A percentile compares a stretch with the other conserved stretches of the same genome.
Evolutionary conservation across 2,888 invertebrate genomes (phyloP).

Genomic region (Eupithecia centaureata): DNA sequence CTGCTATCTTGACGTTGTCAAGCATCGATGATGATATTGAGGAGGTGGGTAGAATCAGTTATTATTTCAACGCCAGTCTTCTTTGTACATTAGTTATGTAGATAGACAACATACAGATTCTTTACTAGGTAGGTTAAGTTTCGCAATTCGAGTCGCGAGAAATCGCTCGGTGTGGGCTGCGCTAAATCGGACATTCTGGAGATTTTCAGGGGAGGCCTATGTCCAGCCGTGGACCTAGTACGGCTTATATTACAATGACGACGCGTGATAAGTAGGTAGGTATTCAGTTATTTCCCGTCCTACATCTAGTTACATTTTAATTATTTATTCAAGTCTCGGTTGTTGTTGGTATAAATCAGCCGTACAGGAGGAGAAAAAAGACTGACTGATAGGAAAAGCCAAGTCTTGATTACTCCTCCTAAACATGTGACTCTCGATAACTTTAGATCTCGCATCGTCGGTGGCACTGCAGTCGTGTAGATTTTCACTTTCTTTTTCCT

Average conservation of each 20-base stretch:
- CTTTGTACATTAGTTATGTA: neutral
- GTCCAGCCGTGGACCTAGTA: too few species aligned
- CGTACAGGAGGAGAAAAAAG: constrained; percentile 17
- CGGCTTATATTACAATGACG: too few species aligned
- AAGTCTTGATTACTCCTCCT: constrained; percentile 17
- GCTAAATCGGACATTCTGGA: too few species aligned
- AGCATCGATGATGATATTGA: constrained; percentile 52
- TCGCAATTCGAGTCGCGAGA: too few species aligned
- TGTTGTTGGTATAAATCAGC: constrained; percentile 12
- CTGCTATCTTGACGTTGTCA: constrained; percentile 64
- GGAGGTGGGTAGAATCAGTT: constrained; percentile 46
- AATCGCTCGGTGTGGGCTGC: too few species aligned
- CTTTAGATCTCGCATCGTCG: neutral
- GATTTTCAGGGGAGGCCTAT: too few species aligned
- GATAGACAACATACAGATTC: too few species aligned
- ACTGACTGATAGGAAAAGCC: constrained; percentile 23
- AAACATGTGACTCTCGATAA: neutral
- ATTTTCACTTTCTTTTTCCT: neutral
- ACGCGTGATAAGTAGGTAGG: too few species aligned
- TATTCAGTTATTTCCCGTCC: neutral
- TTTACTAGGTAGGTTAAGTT: too few species aligned
- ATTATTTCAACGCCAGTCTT: neutral
- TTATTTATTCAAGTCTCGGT: neutral
- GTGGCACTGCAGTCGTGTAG: neutral
- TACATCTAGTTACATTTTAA: neutral